Conservation (phyloP, 1,140 invertebrate genomes). For the Yoshiicerus persimilis region DNA sequence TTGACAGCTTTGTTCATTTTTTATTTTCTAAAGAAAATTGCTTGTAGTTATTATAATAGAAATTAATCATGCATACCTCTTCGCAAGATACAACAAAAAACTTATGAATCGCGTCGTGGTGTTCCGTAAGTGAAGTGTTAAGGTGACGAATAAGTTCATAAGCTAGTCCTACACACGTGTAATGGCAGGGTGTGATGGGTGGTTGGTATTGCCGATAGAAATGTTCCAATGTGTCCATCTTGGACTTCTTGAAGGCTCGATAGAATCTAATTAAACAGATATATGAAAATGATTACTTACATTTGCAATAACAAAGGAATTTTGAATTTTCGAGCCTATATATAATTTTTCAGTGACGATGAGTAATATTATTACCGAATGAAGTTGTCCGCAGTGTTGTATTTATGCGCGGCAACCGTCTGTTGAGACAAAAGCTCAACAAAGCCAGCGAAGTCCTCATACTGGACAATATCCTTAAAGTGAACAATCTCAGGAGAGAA, state of each 20-base stretch:
- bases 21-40: neutral
- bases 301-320: no score
- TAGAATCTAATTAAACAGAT: slow-evolving; percentile 62
- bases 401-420: slow-evolving; percentile 74
- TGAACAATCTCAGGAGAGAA: slow-evolving; percentile 55
- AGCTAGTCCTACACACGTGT: slow-evolving; percentile 85
- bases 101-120: slow-evolving; percentile 54
- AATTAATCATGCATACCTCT: slow-evolving; percentile 60
- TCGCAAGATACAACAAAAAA: slow-evolving; percentile 82
- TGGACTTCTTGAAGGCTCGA: slow-evolving; percentile 66
- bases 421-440: slow-evolving; percentile 75
- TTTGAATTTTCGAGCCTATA: no score
- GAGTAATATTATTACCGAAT: slow-evolving; percentile 64
- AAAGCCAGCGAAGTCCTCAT: slow-evolving; percentile 73
- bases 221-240: slow-evolving; percentile 61
- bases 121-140: slow-evolving; percentile 29
- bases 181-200: slow-evolving; percentile 71
- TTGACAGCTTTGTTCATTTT: neutral
- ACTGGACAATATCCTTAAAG: slow-evolving; percentile 66
- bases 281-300: slow-evolving; percentile 17
- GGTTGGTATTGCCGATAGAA: slow-evolving; percentile 76
- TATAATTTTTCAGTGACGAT: no score
- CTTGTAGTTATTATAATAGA: neutral
- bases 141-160: slow-evolving; percentile 69
- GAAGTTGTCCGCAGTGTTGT: slow-evolving; percentile 84